Base-by-base conservation (phyloP, 1,140 invertebrate genomes). In the Drosophila fuyamai region DNA sequence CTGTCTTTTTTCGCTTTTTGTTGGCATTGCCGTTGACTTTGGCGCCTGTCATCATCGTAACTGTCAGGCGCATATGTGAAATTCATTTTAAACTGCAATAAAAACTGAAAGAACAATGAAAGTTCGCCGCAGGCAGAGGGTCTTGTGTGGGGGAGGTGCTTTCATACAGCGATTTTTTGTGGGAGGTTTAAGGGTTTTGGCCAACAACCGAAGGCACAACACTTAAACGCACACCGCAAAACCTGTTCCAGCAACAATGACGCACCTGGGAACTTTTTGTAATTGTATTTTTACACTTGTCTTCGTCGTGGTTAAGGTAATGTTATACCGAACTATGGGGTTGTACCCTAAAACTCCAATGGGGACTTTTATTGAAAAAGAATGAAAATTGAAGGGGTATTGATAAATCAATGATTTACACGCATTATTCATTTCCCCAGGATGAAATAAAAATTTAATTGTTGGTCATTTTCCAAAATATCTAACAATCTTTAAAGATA, bases 41-140 rank as follows among this genome's bases (percentile, higher is more conserved):
- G 72, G 61, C 72, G 75, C 43, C 60, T 86, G 79, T 77, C 62
- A 78, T 63, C 73, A 74, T 81, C 74, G 63, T 74, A 68, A 77
- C 77, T 81, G 81, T 85, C 75, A 79, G 61, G 36, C 66, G 47
- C 76, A 88, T 83, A 70, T 77, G 83, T 77, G 79, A 86, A 86
- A 88, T 88, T 80, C 71, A 79, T 81, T 89, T 88, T 70, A 80
- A 86, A 86, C 84, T 86, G 83, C 84, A 89, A 86, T 89, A 88
- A 86, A 86, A 86, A 79, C 61, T 46, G 79, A 76, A 72, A 56
- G 75, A 67, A 76, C 73, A 76, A 67, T 66, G 73, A 82, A 88
- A 85, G 68, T 88, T 81, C 61, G 50, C 65, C 41, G 43, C 53
- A 44, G 44, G 70, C 55, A 36, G 38, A 10, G 29, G 18, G 6